Conservation (phyloP, 2,888 invertebrate species). For the Cybosia mesomella region DNA sequence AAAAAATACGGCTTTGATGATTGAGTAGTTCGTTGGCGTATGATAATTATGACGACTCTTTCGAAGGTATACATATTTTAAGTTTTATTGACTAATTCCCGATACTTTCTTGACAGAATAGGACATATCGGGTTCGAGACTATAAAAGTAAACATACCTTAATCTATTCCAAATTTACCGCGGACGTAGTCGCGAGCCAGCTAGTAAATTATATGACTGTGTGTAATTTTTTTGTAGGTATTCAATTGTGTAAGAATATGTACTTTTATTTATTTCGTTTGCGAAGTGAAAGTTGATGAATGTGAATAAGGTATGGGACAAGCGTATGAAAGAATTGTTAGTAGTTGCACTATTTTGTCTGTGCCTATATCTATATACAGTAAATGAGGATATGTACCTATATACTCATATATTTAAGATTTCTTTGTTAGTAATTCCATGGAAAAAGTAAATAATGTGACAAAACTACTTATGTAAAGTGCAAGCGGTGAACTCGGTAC, state of each 20-base stretch:
- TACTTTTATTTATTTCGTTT: not conserved
- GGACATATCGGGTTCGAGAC: no score
- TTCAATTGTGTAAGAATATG: not conserved
- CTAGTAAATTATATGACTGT: no score
- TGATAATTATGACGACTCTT: no score
- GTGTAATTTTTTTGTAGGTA: not conserved
- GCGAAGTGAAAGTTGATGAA: not conserved
- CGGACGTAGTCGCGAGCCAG: no score
- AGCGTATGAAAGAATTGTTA: not conserved
- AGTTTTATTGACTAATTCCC: no score
- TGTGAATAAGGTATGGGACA: not conserved
- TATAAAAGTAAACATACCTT: no score
- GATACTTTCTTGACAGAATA: no score
- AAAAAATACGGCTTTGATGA: no score
- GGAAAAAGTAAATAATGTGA: not conserved
- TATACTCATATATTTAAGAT: not conserved
- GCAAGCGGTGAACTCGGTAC: conserved; percentile 3
- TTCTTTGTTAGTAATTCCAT: no score
- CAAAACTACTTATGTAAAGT: not conserved
- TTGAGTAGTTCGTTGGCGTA: no score
- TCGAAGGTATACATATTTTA: no score
- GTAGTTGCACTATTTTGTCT: not conserved
- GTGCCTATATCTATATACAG: not conserved
- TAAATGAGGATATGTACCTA: not conserved
- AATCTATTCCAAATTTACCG: no score